A percentile compares a stretch with the other conserved stretches of the same genome.
phyloP scores from a whole-genome alignment of 1,140 invertebrate species.

The Lepidotrigona ventralis region DNA sequence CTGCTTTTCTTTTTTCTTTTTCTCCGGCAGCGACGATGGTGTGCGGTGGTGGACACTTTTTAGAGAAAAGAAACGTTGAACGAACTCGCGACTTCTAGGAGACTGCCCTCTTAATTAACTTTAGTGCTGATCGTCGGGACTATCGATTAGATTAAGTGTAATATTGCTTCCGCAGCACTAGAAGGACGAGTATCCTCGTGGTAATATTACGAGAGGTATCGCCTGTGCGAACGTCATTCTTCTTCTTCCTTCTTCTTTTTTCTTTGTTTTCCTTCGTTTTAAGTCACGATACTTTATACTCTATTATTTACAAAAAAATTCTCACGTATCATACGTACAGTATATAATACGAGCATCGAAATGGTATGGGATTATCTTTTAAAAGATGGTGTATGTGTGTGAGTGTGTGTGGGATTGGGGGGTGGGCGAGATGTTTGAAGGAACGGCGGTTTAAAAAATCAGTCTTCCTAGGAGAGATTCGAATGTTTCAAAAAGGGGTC shows the following conservation, averaged over 20 bases:
- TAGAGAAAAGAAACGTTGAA: slow-evolving; percentile 1
- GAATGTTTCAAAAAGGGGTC: slow-evolving; percentile 61
- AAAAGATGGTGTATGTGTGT: neutral
- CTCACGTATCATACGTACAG: slow-evolving; percentile 52
- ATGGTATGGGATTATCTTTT: neutral
- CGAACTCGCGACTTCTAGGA: slow-evolving; percentile 25
- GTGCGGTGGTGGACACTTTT: neutral
- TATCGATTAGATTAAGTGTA: slow-evolving; percentile 62
- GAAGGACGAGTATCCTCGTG: slow-evolving; percentile 21
- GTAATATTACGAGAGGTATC: slow-evolving; percentile 18
- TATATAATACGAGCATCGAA: slow-evolving; percentile 41
- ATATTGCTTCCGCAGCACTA: slow-evolving; percentile 64
- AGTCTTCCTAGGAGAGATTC: slow-evolving; percentile 73
- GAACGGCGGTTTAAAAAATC: slow-evolving; percentile 70
- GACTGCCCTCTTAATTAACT: slow-evolving; percentile 41
- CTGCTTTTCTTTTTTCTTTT: neutral
- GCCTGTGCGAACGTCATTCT: slow-evolving; percentile 24
- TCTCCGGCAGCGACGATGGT: neutral
- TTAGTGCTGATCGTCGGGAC: slow-evolving; percentile 59
- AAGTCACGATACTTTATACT: slow-evolving; percentile 39
- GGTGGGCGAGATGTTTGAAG: slow-evolving; percentile 4
- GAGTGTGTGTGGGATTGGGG: neutral
- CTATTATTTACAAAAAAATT: slow-evolving; percentile 64
- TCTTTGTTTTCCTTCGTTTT: neutral
- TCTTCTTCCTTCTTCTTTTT: no score